Base-by-base conservation (phyloP, 2,888 invertebrate species). In the Dolichomitus sp. region DNA sequence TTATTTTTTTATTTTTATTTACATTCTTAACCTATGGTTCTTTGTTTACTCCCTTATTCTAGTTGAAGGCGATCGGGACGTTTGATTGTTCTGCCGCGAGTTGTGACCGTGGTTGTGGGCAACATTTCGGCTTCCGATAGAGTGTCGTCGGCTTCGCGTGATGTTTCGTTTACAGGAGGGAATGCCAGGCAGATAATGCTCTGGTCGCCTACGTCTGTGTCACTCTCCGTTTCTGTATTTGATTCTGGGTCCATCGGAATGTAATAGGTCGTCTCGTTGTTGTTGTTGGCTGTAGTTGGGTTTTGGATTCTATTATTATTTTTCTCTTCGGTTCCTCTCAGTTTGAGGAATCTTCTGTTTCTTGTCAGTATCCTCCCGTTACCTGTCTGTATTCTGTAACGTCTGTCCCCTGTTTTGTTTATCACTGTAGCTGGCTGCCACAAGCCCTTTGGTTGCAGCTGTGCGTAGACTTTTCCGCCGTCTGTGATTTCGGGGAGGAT, bases 321-420 rank as follows among this genome's bases (percentile, higher is more conserved):
- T 9, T 14, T 45, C 30, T 59, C 30, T 5, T 23, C 37, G 12
- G 14, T n/a, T n/a, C n/a, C 30, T 54, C 42, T 66, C 9, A 61
- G 59, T 45, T 79, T 79, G n/a, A 79, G 65, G 30, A 79, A 73
- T 57, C 79, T 37, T 65, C 79, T 72, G 23, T 79, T 79, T 66
- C 79, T 79, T n/a, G 54, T 73, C 0, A 79, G 73, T 12, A 73
- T 54, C 40, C 6, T 50, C 9, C 65, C 65, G 17, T 23, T 68
- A 48, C 69, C 40, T 2, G 50, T 59, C 30, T 68, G 48, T 37
- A 80, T 69, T 7, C 17, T 19, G 54, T 80, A 80, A 0, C 50
- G 61, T 52, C 74, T 74, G 19, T 69, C 69, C 3, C 12, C 23
- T n/a, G 52, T 75, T 54, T 69, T 75, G 33, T 75, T 54, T 37